phyloP scores from a whole-genome alignment of 1,140 invertebrate genomes.

The Chrysoperla carnea region DNA sequence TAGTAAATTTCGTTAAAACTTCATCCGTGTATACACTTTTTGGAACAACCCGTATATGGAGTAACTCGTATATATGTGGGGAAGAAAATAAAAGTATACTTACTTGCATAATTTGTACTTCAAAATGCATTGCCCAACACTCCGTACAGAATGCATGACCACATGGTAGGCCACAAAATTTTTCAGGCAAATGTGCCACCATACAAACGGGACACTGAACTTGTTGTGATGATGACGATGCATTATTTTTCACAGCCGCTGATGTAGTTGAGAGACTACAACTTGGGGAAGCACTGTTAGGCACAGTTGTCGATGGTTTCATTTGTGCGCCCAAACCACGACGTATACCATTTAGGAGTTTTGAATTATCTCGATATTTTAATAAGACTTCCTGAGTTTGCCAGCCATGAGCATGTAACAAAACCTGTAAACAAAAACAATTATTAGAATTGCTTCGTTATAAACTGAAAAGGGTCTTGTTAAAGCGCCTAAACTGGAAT shows the following conservation, averaged over 20 bases:
- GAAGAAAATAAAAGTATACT: no score
- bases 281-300: slow-evolving; percentile 15
- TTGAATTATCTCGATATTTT: slow-evolving; percentile 61
- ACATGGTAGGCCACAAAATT: slow-evolving; percentile 68
- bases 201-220: slow-evolving; percentile 37
- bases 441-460: no score
- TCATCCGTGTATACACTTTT: no score
- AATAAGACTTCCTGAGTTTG: slow-evolving; percentile 58
- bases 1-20: no score
- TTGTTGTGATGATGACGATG: slow-evolving; percentile 19
- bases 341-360: slow-evolving; percentile 8
- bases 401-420: slow-evolving; percentile 80
- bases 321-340: slow-evolving; percentile 22
- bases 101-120: slow-evolving; percentile 86
- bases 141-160: slow-evolving; percentile 86
- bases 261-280: not conserved
- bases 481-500: no score
- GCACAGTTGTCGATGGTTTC: slow-evolving; percentile 35
- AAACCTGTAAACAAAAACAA: slow-evolving; percentile 30
- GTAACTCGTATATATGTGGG: no score
- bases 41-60: no score
- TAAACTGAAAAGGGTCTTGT: no score
- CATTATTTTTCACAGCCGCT: slow-evolving; percentile 6
- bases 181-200: slow-evolving; percentile 33
- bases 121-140: slow-evolving; percentile 91